Percentiles rank a stretch among this genome's conserved stretches.
Conservation (phyloP, 1,140 invertebrate species). For the Cydia pomonella region DNA sequence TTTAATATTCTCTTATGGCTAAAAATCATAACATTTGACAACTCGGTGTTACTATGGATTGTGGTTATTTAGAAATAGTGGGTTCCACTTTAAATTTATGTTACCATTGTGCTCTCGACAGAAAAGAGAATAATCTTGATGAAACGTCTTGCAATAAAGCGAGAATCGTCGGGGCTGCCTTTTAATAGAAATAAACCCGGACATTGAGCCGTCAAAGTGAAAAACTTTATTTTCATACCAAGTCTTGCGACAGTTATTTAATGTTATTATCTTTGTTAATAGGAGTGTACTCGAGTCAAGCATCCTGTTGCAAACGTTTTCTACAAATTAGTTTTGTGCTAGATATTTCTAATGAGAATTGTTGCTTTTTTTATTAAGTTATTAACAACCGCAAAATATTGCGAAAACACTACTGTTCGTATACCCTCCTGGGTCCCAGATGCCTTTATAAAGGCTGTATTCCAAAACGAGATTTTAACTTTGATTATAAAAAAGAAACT, state of each 20-base stretch:
- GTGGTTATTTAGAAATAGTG: background rate
- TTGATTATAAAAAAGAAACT: too few relatives aligned
- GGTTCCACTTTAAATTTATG: background rate
- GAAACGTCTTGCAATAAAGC: conserved; percentile 64
- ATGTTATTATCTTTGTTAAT: conserved; percentile 55
- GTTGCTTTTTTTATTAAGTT: conserved; percentile 6
- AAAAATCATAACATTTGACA: background rate
- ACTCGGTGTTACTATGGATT: background rate
- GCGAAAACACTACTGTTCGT: background rate
- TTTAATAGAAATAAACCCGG: conserved; percentile 54
- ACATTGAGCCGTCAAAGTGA: conserved; percentile 47
- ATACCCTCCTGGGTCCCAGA: too few relatives aligned
- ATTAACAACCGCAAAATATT: background rate
- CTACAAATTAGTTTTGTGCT: conserved; percentile 50
- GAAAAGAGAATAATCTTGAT: conserved; percentile 68
- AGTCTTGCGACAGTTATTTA: conserved; percentile 48
- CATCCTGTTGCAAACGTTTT: conserved; percentile 41
- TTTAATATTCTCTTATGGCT: background rate
- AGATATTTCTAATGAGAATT: conserved; percentile 22
- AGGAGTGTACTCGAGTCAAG: conserved; percentile 41
- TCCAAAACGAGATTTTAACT: too few relatives aligned
- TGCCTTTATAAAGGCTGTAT: too few relatives aligned
- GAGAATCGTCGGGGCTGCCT: conserved; percentile 48
- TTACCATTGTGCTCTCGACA: background rate
- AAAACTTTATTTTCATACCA: conserved; percentile 61